Base-by-base conservation (phyloP, 1,140 invertebrate genomes). In the Microvelia longipes region DNA sequence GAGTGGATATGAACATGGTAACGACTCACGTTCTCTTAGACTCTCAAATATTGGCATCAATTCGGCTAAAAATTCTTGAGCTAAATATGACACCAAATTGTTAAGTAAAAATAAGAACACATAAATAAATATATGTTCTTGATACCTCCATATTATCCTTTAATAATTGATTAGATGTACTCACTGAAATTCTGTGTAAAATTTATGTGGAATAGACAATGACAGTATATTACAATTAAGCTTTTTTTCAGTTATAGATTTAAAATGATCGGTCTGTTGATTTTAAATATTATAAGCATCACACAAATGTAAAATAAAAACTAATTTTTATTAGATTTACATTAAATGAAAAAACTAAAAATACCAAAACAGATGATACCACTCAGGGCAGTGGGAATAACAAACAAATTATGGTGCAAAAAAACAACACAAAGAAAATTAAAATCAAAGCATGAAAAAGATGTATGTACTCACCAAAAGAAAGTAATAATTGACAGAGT, bases 21-120 rank as follows among this genome's bases (percentile, higher is more conserved):
- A 86, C 79, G 91, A 88, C 82, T 92, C 89, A 79, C 88, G 89
- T 80, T 90, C 89, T 78, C 91, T 86, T 79, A 94, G 86, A 82
- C 88, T 89, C 83, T 93, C 91, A 86, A 94, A 93, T 83, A 93
- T 93, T 78, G 91, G 91, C 88, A 90, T 91, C 86, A 94, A 85
- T 83, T 93, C 89, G 83, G 85, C 90, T 86, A 93, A 87, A 85
- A 93, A 90, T 85, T 92, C 91, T 84, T 93, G 90, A 82, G 91
- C 91, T 94, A 24, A 13, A 24, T 64, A 11, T 13, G 5, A 5
- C 5, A 50, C 19, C 19, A 50, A 50, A 50, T 11, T 11, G 5
- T 19, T 50, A 19, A 50, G 5, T 19, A 50, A 50, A 50, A 50
- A 5, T 5, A 50, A 50, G 5, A 5, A 5, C 5, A 50, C 5